Conservation (phyloP, 2,888 invertebrate species). For the Fragum fragum region DNA sequence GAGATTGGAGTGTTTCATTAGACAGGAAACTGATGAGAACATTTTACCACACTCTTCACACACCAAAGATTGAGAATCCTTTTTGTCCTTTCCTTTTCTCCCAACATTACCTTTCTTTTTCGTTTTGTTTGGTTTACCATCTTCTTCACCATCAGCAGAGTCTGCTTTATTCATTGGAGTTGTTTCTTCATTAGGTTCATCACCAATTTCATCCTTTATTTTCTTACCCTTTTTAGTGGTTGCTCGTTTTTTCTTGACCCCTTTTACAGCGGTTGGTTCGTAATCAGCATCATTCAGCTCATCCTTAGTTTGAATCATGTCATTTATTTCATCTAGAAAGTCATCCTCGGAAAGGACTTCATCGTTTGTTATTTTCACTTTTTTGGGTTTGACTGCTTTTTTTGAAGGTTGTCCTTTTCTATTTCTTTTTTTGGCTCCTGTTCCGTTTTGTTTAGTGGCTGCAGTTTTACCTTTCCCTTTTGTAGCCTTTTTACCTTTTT, state of each 20-base stretch:
- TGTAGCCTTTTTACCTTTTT: background rate
- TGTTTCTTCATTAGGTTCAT: background rate
- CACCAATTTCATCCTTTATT: background rate
- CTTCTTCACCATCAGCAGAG: background rate
- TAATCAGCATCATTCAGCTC: conserved; percentile 30
- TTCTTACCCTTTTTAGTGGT: background rate
- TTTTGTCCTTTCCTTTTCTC: background rate
- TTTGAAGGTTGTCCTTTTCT: conserved; percentile 8
- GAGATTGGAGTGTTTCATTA: conserved; percentile 51
- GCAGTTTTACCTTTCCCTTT: background rate
- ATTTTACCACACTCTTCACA: conserved; percentile 58
- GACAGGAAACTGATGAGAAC: conserved; percentile 34
- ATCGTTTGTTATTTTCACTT: background rate
- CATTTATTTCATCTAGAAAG: background rate
- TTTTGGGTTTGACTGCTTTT: conserved; percentile 1
- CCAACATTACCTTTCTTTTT: background rate
- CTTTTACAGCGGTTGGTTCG: background rate
- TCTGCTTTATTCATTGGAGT: background rate
- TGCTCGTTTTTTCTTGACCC: background rate
- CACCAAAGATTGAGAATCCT: background rate
- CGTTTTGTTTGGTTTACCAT: background rate
- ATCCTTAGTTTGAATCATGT: background rate
- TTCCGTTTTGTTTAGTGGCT: background rate
- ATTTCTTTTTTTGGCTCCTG: background rate
- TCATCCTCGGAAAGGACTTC: background rate